Evolutionary conservation across 2,797 vertebrate genomes (phyloP), one percentile per base, ranked within the genome.

Genomic region (Hephaestus fuliginosus): DNA sequence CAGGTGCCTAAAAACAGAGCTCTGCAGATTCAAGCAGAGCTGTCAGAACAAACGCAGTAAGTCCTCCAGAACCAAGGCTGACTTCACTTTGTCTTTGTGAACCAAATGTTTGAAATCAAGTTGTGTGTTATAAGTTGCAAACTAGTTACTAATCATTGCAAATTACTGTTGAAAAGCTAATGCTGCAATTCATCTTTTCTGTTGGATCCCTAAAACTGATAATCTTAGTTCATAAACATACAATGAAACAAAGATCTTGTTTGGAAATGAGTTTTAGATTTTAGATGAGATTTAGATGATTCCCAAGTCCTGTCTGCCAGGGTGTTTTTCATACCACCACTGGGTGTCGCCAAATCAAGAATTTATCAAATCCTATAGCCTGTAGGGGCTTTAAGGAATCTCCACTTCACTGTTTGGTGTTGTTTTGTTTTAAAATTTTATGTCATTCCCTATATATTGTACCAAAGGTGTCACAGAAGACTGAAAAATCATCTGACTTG

Each of bases 41-140:
- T 96, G 81, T 94, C 96, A 41, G 97, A 97, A 89, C 96, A 97
- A 86, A 86, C 93, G 2, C 98, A 98, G 98, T 99, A 96, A 98
- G 98, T 98, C n/a, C 36, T 4, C 3, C 0, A 0, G 3, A 43
- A 11, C n/a, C 39, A 18, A 49, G 17, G 15, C 43, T 28, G 5
- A 74, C 56, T 15, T 52, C 25, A 28, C 60, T 44, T 25, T 66
- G 46, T 51, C 20, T 52, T 33, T 73, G 36, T 39, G 1, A 46
- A 39, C 1, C 44, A 7, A 56, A 22, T 52, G 60, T 57, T 55
- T 55, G 52, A 41, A 73, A 5, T 44, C 11, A 65, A 60, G 48
- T 1, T 75, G 43, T 64, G 17, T 55, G 20, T 46, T 48, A 1
- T 15, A 46, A 7, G 39, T 20, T 33, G 20, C 53, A 20, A 69